Evolutionary conservation across 30 jellyfish, hydroid and myxozoan genomes (phyloP), one percentile per base, ranked within the genome.

Genomic region (Aurelia aurita): DNA sequence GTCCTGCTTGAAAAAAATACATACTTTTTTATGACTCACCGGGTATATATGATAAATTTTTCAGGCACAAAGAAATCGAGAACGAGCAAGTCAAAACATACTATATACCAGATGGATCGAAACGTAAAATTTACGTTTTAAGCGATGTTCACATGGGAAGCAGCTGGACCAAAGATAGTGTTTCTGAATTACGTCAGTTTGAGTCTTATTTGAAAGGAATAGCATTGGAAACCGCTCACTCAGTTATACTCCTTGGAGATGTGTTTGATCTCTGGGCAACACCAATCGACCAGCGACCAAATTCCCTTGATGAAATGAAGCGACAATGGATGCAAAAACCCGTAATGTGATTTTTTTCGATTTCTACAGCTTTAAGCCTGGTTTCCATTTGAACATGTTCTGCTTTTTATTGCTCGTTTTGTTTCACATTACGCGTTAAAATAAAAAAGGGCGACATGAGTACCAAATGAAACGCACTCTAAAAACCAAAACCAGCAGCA

Each of bases 131-230:
- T 12, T 81, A 39, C 46, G 76, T 67, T 1, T 55, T 81, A 43
- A 81, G 91, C 25, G 91, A 81, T 67, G 61, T 81, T 9, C 91
- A 81, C 44, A 11, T 81, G 46, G 91, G 91, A 4, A 78, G 91
- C 14, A n/a, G 28, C 22, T 81, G 91, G 91, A 81, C 69, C 64
- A 26, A 47, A 31, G 85, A 81, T 3, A 81, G 29, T 32, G 44
- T 66, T 15, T 74, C 74, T 8, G 64, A 61, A 32, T 14, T 81
- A 65, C 66, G 69, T 21, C 76, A 64, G 11, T 81, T 81, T 58
- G 22, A 46, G 23, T 20, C 20, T 16, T 19, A 74, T 31, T 21
- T 81, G 63, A 86, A 85, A 8, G 69, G 69, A 81, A 25, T 66
- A 18, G 91, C 91, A 26, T 74, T 64, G 64, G 3, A 19, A 19